Percentiles rank a stretch among this genome's conserved stretches.
Conservation (phyloP, 2,113 vertebrate genomes). For the Artemisiospiza belli region DNA sequence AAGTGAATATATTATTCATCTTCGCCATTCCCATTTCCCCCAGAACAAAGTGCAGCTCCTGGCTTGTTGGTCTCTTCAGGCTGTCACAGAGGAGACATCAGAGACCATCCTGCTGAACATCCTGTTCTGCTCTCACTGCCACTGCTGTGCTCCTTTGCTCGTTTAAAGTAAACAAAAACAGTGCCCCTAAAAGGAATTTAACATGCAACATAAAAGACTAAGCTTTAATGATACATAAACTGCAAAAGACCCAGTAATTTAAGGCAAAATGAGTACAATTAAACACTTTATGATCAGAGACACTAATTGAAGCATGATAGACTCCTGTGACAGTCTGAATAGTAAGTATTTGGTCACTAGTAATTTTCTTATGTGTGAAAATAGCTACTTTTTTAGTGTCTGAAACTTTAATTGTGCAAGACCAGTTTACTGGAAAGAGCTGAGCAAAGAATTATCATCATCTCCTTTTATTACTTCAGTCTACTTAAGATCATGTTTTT, state of each 20-base stretch:
- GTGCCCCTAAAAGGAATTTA: background rate
- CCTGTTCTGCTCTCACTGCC: background rate
- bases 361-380: background rate
- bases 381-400: background rate
- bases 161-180: background rate
- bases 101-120: background rate
- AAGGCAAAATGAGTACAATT: background rate
- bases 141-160: background rate
- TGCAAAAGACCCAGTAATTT: background rate
- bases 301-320: background rate
- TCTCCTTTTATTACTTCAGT: background rate
- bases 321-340: background rate
- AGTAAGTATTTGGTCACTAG: background rate
- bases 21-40: background rate
- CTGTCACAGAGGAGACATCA: background rate
- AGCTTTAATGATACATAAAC: background rate
- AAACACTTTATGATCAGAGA: background rate
- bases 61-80: background rate
- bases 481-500: background rate
- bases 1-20: background rate
- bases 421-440: background rate
- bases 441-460: background rate
- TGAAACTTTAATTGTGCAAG: background rate
- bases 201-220: background rate
- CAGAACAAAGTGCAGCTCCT: background rate